These are phyloP conservation scores for Falco biarmicus DNA, from an alignment of 2,797 vertebrate genomes.

Conservation along the genomic window DNA sequence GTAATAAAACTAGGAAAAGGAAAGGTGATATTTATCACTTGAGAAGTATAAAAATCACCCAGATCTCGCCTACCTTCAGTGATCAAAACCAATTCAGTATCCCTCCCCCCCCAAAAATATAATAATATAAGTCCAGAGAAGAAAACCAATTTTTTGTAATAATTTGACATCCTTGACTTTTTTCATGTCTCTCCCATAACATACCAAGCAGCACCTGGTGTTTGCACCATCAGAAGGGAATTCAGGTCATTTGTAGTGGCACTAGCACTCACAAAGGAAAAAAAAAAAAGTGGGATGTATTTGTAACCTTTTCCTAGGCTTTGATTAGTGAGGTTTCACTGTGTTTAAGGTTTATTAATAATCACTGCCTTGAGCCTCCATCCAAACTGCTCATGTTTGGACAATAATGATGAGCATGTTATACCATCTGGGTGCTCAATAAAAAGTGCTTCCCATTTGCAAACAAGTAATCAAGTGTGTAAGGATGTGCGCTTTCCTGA, in stretches of 20 bases:
- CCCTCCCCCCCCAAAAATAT: not conserved
- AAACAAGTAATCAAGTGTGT: conserved; percentile 21
- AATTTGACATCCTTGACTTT: not conserved
- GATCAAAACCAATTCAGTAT: not conserved
- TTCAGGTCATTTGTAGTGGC: not conserved
- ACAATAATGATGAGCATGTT: not conserved
- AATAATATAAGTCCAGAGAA: not conserved
- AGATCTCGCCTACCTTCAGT: not conserved
- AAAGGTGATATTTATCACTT: not conserved
- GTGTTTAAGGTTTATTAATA: not conserved
- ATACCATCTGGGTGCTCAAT: not conserved
- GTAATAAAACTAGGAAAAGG: not conserved
- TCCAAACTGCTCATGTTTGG: not conserved
- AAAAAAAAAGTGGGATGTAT: not conserved
- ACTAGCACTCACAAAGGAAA: not conserved
- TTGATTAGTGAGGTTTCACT: not conserved
- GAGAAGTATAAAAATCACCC: not conserved
- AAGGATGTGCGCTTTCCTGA: conserved; percentile 2
- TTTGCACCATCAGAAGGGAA: not conserved
- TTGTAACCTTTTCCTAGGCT: not conserved
- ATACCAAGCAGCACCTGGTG: no score
- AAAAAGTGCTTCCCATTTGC: not conserved
- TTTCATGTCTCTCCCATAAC: not conserved
- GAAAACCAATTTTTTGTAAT: fast-evolving
- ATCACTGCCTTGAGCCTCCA: not conserved